Evolutionary conservation across 2,797 vertebrate genomes (phyloP), one percentile per base, ranked within the genome.

Genomic region (Glossophaga mutica): DNA sequence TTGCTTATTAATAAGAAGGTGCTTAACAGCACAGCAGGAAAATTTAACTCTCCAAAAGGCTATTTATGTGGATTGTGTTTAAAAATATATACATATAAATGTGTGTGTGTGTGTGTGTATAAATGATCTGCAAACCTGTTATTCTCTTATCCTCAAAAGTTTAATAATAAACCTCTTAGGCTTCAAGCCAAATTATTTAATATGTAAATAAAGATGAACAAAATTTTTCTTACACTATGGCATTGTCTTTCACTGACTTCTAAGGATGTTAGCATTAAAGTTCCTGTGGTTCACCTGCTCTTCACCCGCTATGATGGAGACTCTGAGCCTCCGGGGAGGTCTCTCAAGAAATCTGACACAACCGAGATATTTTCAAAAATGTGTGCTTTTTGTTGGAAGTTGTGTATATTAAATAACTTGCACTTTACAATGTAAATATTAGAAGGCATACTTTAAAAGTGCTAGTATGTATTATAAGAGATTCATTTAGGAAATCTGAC

Each of bases 1-100:
- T 96, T 97, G 29, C 46, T 96, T 97, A 95, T 97, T 97, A 97
- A 97, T 96, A 97, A 76, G 71, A 24, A 42, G 77, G 39, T 97
- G 44, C 46, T 95, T 97, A 91, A 84, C 68, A 92, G 81, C 95
- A 95, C 67, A 94, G 79, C 50, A 86, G 94, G 79, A 98, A 96
- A 94, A 92, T 34, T 87, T 24, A 85, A 90, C 59, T 90, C 70
- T 93, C 81, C 68, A 92, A 95, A 98, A 96, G 52, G 77, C 37
- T 65, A 67, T 94, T 15, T 9, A 89, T 95, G 91, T 89, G 46
- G 44, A 73, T 86, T 96, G 29, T 70, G 37, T 93, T 91, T 95
- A 88, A 93, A 65, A 67, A 12, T 18, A 24, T 18, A 15, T 14
- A 39, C 39, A 39, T 39, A 39, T n/a, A n/a, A n/a, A n/a, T n/a